Evolutionary conservation across 2,888 invertebrate species (phyloP).

Genomic region (Calliopum simillimum): DNA sequence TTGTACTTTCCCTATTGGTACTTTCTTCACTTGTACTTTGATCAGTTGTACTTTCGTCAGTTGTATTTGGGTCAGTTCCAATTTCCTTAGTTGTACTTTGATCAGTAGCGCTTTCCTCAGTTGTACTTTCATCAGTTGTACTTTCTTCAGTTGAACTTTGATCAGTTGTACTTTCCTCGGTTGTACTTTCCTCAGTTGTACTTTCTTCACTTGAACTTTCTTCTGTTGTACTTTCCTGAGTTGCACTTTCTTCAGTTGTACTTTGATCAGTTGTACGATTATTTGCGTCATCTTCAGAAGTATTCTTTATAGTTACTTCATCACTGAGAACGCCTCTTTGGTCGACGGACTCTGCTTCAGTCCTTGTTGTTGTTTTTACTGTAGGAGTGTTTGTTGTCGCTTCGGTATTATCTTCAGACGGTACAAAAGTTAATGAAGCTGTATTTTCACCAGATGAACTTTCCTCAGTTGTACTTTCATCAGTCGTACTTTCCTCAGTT

Average conservation of each 20-base stretch:
- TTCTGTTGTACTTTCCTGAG: background rate
- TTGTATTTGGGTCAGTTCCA: background rate
- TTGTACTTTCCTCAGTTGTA: background rate
- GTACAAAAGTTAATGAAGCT: background rate
- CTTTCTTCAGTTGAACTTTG: too few relatives aligned
- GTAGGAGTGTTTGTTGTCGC: slow-evolving; percentile 8
- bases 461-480: too few relatives aligned
- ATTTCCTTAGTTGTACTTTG: slow-evolving; percentile 12
- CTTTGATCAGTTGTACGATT: background rate
- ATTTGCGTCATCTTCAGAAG: background rate
- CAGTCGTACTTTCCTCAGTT: too few relatives aligned
- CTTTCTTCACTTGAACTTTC: background rate
- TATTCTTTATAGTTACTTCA: background rate
- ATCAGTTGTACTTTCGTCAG: background rate
- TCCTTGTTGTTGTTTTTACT: background rate
- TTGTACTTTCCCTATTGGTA: too few relatives aligned
- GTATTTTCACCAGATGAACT: too few relatives aligned
- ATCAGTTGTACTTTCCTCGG: slow-evolving; percentile 35
- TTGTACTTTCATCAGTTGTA: too few relatives aligned
- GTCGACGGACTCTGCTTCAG: background rate
- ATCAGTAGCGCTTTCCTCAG: too few relatives aligned
- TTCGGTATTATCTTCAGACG: background rate
- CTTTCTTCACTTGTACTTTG: too few relatives aligned
- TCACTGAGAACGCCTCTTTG: background rate
- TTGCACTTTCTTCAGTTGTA: background rate